Percentiles rank a stretch among this genome's conserved stretches.
Evolutionary conservation across 2,113 vertebrate species (phyloP).

Genomic region (Ceyx melanurus): DNA sequence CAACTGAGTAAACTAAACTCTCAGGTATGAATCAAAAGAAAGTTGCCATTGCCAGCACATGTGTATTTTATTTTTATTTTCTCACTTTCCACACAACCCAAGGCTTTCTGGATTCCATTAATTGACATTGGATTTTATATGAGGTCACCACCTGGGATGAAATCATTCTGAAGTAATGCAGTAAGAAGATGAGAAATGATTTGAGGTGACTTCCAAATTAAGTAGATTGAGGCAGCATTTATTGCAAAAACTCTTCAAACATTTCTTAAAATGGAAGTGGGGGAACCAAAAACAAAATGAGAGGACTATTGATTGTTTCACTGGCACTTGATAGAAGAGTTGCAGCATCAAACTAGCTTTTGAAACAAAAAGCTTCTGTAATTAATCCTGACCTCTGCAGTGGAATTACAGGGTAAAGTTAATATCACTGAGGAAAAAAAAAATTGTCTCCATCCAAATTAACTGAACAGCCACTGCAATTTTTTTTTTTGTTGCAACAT

Average conservation of each 20-base stretch:
- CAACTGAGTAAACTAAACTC: slow-evolving; percentile 62
- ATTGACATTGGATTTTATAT: slow-evolving; percentile 54
- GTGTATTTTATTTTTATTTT: slow-evolving; percentile 53
- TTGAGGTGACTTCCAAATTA: slow-evolving; percentile 32
- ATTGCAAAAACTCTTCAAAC: slow-evolving; percentile 20
- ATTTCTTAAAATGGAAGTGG: not conserved
- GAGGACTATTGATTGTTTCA: slow-evolving; percentile 32
- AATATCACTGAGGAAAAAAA: not conserved
- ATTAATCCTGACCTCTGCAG: not conserved
- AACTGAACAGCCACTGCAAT: not conserved
- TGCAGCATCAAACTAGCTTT: slow-evolving; percentile 9
- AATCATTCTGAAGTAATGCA: slow-evolving; percentile 68
- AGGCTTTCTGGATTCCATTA: slow-evolving; percentile 55
- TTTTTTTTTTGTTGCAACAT: slow-evolving; percentile 39
- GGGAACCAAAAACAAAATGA: not conserved
- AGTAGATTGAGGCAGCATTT: slow-evolving; percentile 31
- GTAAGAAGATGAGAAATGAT: slow-evolving; percentile 36
- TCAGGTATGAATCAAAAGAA: slow-evolving; percentile 67
- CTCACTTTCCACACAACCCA: slow-evolving; percentile 15
- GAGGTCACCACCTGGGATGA: slow-evolving; percentile 64
- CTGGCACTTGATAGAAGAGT: slow-evolving; percentile 30
- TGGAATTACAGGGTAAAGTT: not conserved
- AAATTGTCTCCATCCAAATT: not conserved
- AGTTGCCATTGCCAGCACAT: not conserved
- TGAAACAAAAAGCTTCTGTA: slow-evolving; percentile 12